A percentile compares a stretch with the other conserved stretches of the same genome.
Evolutionary conservation across 2,888 invertebrate genomes (phyloP).

Genomic region (Spilarctia lutea): DNA sequence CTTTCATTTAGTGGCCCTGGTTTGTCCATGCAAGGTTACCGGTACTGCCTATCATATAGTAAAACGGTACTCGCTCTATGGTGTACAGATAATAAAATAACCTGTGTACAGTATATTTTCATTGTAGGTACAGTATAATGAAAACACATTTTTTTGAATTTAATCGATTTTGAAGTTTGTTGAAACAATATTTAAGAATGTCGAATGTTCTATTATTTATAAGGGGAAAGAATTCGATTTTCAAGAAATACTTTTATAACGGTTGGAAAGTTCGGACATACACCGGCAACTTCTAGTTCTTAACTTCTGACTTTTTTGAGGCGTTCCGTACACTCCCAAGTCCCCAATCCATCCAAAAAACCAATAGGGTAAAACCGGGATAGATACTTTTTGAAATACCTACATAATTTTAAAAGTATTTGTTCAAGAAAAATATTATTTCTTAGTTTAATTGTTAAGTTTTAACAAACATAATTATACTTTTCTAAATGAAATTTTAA

Average conservation of each 20-base stretch:
- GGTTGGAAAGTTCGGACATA: neutral
- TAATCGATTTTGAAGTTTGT: neutral
- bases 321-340: too few species aligned
- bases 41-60: slow-evolving; percentile 27
- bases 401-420: too few species aligned
- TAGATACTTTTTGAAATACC: too few species aligned
- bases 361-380: too few species aligned
- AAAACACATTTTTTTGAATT: neutral
- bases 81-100: neutral
- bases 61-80: slow-evolving; percentile 14
- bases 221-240: neutral
- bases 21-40: slow-evolving; percentile 49
- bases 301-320: neutral
- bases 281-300: neutral
- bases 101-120: slow-evolving; percentile 3
- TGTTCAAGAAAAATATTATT: too few species aligned
- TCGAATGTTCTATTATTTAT: neutral
- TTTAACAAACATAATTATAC: too few species aligned
- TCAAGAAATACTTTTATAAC: neutral
- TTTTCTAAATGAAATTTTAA: too few species aligned
- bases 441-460: too few species aligned
- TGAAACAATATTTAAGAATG: neutral
- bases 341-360: too few species aligned
- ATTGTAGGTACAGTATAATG: neutral
- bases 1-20: slow-evolving; percentile 54